Conservation (phyloP, 1,140 invertebrate species). For the Habropoda laboriosa region DNA sequence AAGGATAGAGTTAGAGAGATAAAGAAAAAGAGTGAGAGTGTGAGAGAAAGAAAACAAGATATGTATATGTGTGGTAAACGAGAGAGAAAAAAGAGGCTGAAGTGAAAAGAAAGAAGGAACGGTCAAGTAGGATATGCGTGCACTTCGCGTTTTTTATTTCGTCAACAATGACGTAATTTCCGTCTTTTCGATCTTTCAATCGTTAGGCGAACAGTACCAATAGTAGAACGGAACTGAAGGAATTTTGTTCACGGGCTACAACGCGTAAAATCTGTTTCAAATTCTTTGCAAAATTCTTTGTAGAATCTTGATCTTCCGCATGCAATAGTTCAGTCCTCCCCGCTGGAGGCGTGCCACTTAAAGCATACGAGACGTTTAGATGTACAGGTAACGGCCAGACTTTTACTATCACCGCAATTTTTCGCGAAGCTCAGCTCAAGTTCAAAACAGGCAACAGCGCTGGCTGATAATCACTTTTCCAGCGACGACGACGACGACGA, state of each 20-base stretch:
- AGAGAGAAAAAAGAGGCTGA: neutral
- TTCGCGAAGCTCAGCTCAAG: constrained; percentile 55
- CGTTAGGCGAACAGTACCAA: neutral
- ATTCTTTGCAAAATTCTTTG: too few relatives aligned
- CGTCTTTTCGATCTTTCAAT: too few relatives aligned
- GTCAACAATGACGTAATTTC: constrained; percentile 12
- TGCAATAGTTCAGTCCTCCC: neutral
- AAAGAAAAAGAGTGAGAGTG: neutral
- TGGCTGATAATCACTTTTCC: constrained; percentile 54
- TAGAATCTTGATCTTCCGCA: constrained; percentile 7
- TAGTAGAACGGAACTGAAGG: neutral
- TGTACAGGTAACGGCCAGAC: neutral
- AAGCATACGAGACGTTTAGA: constrained; percentile 22
- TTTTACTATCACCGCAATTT: constrained; percentile 47
- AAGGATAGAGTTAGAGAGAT: constrained; percentile 8
- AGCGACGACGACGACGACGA: constrained; percentile 43
- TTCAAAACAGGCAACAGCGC: constrained; percentile 54
- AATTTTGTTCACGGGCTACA: too few relatives aligned
- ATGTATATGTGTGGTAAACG: neutral
- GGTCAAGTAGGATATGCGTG: constrained; percentile 59
- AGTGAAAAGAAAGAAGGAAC: neutral
- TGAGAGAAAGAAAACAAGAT: constrained; percentile 4
- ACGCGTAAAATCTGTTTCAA: too few relatives aligned
- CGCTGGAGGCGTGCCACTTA: constrained; percentile 14
- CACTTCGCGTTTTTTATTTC: constrained; percentile 59